Conservation (phyloP, 2,888 invertebrate species). For the Agonopterix subpropinquella region DNA sequence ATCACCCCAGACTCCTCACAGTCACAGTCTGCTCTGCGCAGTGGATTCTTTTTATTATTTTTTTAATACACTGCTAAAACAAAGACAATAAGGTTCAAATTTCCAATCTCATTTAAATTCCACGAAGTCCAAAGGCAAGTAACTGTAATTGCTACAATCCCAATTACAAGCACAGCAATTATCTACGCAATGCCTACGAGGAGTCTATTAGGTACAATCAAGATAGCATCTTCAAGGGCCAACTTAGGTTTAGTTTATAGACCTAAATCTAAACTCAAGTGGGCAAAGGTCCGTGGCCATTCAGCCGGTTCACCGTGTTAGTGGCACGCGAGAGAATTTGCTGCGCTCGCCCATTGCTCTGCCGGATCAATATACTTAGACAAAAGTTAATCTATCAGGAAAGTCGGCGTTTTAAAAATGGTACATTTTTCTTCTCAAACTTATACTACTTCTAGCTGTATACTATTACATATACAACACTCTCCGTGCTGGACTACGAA, state of each 20-base stretch:
- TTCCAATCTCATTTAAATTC: too few relatives aligned
- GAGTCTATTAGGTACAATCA: constrained; percentile 16
- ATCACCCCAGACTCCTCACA: too few relatives aligned
- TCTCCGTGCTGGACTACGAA: too few relatives aligned
- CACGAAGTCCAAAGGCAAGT: too few relatives aligned
- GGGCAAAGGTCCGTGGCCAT: constrained; percentile 16
- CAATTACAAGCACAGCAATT: neutral
- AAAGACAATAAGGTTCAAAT: too few relatives aligned
- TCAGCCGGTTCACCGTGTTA: constrained; percentile 33
- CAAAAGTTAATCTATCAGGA: neutral
- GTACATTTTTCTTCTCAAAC: too few relatives aligned
- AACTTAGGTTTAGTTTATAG: constrained; percentile 1
- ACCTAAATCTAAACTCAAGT: constrained; percentile 12
- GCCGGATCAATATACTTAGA: neutral
- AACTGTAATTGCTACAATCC: neutral
- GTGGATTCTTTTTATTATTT: too few relatives aligned
- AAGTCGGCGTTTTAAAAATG: too few relatives aligned
- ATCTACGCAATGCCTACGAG: neutral
- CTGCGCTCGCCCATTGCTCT: constrained; percentile 11
- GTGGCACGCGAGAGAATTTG: constrained; percentile 28
- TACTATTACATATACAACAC: too few relatives aligned
- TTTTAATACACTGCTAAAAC: too few relatives aligned
- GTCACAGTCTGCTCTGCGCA: too few relatives aligned
- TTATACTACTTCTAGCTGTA: too few relatives aligned
- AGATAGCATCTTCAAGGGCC: constrained; percentile 8